Evolutionary conservation across 2,797 vertebrate genomes (phyloP), one percentile per base, ranked within the genome.

Genomic region (Alauda arvensis): DNA sequence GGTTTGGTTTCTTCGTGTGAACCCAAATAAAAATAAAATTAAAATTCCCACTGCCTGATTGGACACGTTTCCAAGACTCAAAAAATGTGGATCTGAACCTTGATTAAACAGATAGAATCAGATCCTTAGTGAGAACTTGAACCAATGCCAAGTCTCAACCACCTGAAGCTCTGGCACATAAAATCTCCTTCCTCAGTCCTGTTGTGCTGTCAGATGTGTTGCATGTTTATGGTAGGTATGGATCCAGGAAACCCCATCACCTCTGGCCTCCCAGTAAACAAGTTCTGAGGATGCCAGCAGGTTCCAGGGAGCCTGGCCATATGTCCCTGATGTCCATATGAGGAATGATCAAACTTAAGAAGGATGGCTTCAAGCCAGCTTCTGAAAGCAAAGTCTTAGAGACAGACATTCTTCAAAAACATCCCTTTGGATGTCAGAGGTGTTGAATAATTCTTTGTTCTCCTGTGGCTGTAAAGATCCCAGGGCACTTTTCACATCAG

Each of bases 101-200:
- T 84, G 71, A 91, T 91, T 63, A 49, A 88, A 70, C 37, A 85
- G 76, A 76, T 53, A 88, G 52, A 89, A 65, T 49, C 86, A 88
- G 76, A 59, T 75, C 43, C 62, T 84, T 40, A 86, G 68, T 55
- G 26, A 89, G 76, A 86, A 39, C 48, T 84, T 91, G 88, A 91
- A 71, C 6, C 23, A n/a, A 21, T 46, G 78, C 88, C 92, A 89
- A 1, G 34, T 82, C 56, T 56, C 66, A 86, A 60, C 76, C 86
- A 93, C 88, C 92, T 94, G 92, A 92, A 71, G 26, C 53, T 91
- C 84, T 93, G 88, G 79, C 69, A 86, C 66, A 76, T 93, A 90
- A 93, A 94, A 89, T 46, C 84, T 88, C 56, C 45, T 75, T 79
- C 66, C 69, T 89, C 62, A 20, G 62, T 49, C 76, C 79, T 85